These are phyloP conservation scores for Abscondita cerata DNA, from an alignment of 2,888 invertebrate genomes.

Conservation along the genomic window DNA sequence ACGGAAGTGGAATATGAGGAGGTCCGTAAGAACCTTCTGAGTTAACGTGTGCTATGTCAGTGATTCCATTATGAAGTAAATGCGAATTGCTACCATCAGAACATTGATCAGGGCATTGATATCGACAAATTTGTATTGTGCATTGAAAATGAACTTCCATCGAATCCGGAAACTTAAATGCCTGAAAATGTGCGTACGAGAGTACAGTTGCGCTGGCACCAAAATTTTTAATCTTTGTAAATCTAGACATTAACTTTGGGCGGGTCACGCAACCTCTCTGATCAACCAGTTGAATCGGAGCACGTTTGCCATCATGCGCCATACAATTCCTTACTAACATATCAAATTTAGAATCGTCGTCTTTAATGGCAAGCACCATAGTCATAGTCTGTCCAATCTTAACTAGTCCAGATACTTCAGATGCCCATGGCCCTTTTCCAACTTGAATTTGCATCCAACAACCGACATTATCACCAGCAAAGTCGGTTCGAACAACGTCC, in stretches of 20 bases:
- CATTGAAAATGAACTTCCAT: slow-evolving; percentile 98
- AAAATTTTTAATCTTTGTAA: slow-evolving; percentile 94
- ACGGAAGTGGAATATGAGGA: slow-evolving; percentile 65
- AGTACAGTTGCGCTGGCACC: slow-evolving; percentile 91
- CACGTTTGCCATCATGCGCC: slow-evolving; percentile 92
- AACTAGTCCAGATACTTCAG: slow-evolving; percentile 91
- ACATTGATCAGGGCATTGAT: slow-evolving; percentile 93
- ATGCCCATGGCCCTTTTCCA: slow-evolving; percentile 94
- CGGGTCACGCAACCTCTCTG: slow-evolving; percentile 91
- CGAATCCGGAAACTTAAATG: slow-evolving; percentile 94
- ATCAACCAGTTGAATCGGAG: slow-evolving; percentile 92
- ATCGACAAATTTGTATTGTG: slow-evolving; percentile 92
- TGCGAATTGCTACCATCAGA: slow-evolving; percentile 63
- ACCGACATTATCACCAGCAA: slow-evolving; percentile 93
- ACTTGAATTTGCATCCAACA: slow-evolving; percentile 99
- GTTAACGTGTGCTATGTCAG: slow-evolving; percentile 65
- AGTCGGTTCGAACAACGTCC: slow-evolving; percentile 93
- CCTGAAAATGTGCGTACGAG: slow-evolving; percentile 93
- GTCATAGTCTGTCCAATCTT: slow-evolving; percentile 97
- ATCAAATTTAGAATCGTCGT: slow-evolving; percentile 93
- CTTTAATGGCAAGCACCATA: slow-evolving; percentile 94
- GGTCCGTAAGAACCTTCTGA: slow-evolving; percentile 74
- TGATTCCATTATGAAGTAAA: slow-evolving; percentile 55
- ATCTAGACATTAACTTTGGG: slow-evolving; percentile 91
- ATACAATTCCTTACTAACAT: slow-evolving; percentile 95